Conservation (phyloP, 1,140 invertebrate genomes). For the Papilio polytes region DNA sequence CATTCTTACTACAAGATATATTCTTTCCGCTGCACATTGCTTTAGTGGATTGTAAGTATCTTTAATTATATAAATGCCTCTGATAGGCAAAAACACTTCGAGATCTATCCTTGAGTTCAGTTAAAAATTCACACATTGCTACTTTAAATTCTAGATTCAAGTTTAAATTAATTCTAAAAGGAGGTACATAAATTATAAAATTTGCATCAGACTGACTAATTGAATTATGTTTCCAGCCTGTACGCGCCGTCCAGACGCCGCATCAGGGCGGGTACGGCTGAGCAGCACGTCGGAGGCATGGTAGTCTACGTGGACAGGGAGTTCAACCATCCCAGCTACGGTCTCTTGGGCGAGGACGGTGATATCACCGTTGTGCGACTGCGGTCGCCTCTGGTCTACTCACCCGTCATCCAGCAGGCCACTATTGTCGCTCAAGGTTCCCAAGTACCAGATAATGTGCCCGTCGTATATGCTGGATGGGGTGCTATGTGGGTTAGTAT, state of each 20-base stretch:
- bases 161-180: too few species aligned
- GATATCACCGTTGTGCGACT: constrained; percentile 57
- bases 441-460: constrained; percentile 48
- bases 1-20: constrained; percentile 53
- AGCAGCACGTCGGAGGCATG: constrained; percentile 46
- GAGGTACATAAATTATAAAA: too few species aligned
- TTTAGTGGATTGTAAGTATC: constrained; percentile 59
- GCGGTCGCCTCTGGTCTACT: too few species aligned
- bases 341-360: constrained; percentile 43
- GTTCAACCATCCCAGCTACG: constrained; percentile 53
- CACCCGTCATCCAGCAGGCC: constrained; percentile 43
- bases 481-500: constrained; percentile 53
- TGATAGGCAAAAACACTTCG: too few species aligned
- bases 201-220: too few species aligned
- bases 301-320: constrained; percentile 41
- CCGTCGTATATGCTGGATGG: constrained; percentile 61
- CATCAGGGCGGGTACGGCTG: constrained; percentile 52
- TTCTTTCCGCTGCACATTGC: constrained; percentile 63
- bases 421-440: constrained; percentile 44
- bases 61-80: too few species aligned
- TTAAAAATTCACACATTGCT: too few species aligned
- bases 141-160: too few species aligned
- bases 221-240: too few species aligned
- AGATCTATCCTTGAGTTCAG: too few species aligned
- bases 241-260: constrained; percentile 44